Percentiles rank a stretch among this genome's conserved stretches.
These are phyloP conservation scores for Nannobrachium achirus DNA, from an alignment of 2,113 vertebrate genomes.

Conservation along the genomic window DNA sequence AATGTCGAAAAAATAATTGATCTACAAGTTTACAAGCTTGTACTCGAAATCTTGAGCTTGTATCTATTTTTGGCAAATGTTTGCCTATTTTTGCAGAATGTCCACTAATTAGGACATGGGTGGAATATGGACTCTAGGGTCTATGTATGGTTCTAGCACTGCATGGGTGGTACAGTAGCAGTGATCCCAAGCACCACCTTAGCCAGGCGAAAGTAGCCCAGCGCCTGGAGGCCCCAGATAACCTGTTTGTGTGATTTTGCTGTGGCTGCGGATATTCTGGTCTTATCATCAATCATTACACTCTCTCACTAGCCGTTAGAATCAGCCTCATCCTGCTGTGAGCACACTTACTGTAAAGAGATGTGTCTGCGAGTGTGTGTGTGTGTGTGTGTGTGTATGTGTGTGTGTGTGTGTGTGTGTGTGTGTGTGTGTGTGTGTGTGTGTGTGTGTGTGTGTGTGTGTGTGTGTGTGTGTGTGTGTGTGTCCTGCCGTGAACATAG, in stretches of 20 bases:
- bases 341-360: conserved; percentile 66
- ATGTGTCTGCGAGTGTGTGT: conserved; percentile 16
- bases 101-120: too few species aligned
- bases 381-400: conserved; percentile 46
- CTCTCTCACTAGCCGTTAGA: conserved; percentile 64
- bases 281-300: conserved; percentile 79
- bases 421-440: conserved; percentile 31
- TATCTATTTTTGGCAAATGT: too few species aligned
- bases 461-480: conserved; percentile 22
- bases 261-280: conserved; percentile 69
- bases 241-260: conserved; percentile 75
- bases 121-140: too few species aligned
- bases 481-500: conserved; percentile 59
- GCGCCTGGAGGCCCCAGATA: conserved; percentile 68
- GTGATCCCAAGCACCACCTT: conserved; percentile 48
- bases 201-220: conserved; percentile 54
- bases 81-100: too few species aligned
- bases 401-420: conserved; percentile 29
- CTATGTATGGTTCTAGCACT: conserved; percentile 18
- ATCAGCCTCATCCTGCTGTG: conserved; percentile 73
- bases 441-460: conserved; percentile 20
- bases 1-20: too few species aligned
- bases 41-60: too few species aligned
- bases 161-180: conserved; percentile 27
- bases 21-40: too few species aligned